These are phyloP conservation scores for Augochlora pura DNA, from an alignment of 1,140 invertebrate genomes.

Conservation along the genomic window DNA sequence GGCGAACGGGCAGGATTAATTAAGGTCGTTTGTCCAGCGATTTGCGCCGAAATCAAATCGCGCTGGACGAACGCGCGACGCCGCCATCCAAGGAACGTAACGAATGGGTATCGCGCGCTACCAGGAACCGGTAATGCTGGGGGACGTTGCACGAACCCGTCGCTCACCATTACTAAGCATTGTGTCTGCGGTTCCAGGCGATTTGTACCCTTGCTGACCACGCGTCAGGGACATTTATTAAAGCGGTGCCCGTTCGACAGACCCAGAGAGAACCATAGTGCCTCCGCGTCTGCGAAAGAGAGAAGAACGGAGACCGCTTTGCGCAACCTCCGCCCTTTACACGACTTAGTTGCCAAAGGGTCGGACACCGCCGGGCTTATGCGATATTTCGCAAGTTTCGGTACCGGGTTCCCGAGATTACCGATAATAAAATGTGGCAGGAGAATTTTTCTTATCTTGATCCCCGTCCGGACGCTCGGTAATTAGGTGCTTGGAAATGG, in stretches of 20 bases:
- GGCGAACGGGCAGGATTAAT: constrained; percentile 68
- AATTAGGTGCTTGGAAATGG: no score
- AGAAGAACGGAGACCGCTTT: not conserved
- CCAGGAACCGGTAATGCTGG: constrained; percentile 61
- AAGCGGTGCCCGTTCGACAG: constrained; percentile 55
- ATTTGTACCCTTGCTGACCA: constrained; percentile 74
- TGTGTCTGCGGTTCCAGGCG: constrained; percentile 74
- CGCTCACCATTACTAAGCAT: constrained; percentile 76
- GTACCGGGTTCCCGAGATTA: not conserved
- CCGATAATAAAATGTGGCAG: no score
- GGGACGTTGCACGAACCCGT: constrained; percentile 60
- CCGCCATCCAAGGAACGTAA: constrained; percentile 65
- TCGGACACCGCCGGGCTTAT: not conserved
- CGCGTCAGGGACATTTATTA: constrained; percentile 74
- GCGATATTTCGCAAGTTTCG: constrained; percentile 13
- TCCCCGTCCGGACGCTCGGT: no score
- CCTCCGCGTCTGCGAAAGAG: not conserved
- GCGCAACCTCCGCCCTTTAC: not conserved
- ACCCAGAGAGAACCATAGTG: not conserved
- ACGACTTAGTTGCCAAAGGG: constrained; percentile 41
- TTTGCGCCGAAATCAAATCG: constrained; percentile 70
- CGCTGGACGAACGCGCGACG: constrained; percentile 47
- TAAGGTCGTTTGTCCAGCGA: constrained; percentile 74
- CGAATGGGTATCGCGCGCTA: constrained; percentile 61
- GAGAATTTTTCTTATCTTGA: no score